Percentiles rank a stretch among this genome's conserved stretches.
Evolutionary conservation across 2,888 invertebrate genomes (phyloP).

Genomic region (Tetranychus truncatus): DNA sequence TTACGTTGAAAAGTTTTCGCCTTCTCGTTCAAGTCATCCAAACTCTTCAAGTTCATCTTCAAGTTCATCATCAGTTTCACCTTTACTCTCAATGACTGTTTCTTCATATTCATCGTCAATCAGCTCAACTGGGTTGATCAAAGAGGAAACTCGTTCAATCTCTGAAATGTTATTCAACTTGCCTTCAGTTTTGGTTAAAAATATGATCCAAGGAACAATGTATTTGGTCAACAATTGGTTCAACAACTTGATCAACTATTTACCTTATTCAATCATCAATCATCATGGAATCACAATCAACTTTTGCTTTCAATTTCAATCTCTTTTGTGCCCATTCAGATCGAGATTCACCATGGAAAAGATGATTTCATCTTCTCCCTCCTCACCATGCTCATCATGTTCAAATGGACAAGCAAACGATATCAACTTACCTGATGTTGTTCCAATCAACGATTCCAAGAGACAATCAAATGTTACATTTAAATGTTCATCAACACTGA

Average conservation of each 20-base stretch:
- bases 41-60: too few species aligned
- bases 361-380: too few species aligned
- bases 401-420: not conserved
- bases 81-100: not conserved
- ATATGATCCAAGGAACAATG: not conserved
- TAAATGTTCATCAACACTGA: not conserved
- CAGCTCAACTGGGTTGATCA: not conserved
- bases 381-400: too few species aligned
- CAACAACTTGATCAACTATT: not conserved
- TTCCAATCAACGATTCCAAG: not conserved
- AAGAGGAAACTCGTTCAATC: not conserved
- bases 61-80: too few species aligned
- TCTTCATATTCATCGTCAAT: not conserved
- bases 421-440: not conserved
- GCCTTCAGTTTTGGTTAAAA: not conserved
- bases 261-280: not conserved
- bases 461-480: not conserved
- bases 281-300: not conserved
- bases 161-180: not conserved
- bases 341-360: not conserved
- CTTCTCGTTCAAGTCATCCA: too few species aligned
- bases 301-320: not conserved
- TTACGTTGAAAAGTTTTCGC: too few species aligned
- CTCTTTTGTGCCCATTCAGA: not conserved
- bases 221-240: not conserved